phyloP scores from a whole-genome alignment of 2,888 invertebrate genomes.

The Epistrophella euchroma region DNA sequence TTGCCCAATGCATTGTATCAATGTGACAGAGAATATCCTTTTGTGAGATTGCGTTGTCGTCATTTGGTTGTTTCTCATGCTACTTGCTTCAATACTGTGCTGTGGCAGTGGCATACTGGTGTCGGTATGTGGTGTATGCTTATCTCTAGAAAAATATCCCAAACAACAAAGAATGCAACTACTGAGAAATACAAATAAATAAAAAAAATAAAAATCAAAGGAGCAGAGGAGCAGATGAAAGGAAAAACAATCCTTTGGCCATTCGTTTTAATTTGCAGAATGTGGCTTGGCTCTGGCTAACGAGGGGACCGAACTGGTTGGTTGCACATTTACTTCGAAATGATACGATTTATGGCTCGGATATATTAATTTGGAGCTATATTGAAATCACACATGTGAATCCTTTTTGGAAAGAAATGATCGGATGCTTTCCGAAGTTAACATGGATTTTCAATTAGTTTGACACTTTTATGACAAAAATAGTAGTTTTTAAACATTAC shows the following conservation, averaged over 20 bases:
- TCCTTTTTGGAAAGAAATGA: not conserved
- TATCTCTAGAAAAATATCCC: slow-evolving; percentile 63
- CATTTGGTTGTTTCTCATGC: slow-evolving; percentile 16
- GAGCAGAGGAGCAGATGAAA: not conserved
- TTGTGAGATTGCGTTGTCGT: slow-evolving; percentile 58
- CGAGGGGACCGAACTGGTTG: slow-evolving; percentile 51
- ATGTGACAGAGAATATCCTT: slow-evolving; percentile 71
- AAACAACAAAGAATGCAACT: slow-evolving; percentile 56
- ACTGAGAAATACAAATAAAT: slow-evolving; percentile 37
- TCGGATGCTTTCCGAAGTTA: not conserved
- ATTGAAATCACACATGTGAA: slow-evolving; percentile 43
- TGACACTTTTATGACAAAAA: not conserved
- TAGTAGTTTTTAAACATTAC: not conserved
- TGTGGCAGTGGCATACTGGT: not conserved
- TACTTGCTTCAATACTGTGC: slow-evolving; percentile 1
- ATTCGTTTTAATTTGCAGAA: slow-evolving; percentile 71
- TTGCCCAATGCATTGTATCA: slow-evolving; percentile 66
- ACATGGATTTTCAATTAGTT: slow-evolving; percentile 14
- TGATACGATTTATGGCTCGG: slow-evolving; percentile 46
- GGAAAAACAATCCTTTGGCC: slow-evolving; percentile 67
- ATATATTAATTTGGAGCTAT: slow-evolving; percentile 20
- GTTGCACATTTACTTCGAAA: slow-evolving; percentile 41
- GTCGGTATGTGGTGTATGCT: slow-evolving; percentile 56
- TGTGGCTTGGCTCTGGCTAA: too few relatives aligned
- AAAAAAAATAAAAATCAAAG: slow-evolving; percentile 53